Evolutionary conservation across 2,113 vertebrate species (phyloP).

Genomic region (Procapra przewalskii): DNA sequence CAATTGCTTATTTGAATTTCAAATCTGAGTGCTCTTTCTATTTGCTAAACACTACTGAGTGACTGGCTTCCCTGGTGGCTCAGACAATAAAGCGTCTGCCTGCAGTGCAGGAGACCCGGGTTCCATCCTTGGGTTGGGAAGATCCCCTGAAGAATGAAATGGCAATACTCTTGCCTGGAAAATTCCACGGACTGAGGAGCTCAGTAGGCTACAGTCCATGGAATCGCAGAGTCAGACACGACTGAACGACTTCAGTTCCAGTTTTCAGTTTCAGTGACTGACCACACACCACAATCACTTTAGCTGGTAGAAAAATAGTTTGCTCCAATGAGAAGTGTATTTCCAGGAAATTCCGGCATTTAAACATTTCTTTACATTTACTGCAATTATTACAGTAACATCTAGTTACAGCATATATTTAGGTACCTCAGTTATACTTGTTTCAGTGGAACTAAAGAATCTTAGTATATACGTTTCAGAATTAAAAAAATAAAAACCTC

Average conservation of each 20-base stretch:
- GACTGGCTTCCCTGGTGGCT: too few relatives aligned
- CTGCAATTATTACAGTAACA: background rate
- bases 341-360: background rate
- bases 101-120: too few relatives aligned
- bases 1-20: background rate
- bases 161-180: too few relatives aligned
- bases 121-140: too few relatives aligned
- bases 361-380: background rate
- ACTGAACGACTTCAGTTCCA: too few relatives aligned
- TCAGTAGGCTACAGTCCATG: too few relatives aligned
- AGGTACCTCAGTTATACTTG: background rate
- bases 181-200: too few relatives aligned
- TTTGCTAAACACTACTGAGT: background rate
- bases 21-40: background rate
- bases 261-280: background rate
- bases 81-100: rapidly evolving
- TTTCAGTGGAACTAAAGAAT: constrained; percentile 1
- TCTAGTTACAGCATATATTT: background rate
- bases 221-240: rapidly evolving
- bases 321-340: background rate
- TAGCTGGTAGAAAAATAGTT: background rate
- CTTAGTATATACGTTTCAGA: background rate
- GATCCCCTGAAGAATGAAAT: too few relatives aligned
- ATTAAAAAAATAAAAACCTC: background rate
- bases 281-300: background rate